Percentiles rank a stretch among this genome's conserved stretches.
Evolutionary conservation across 2,113 vertebrate species (phyloP).

Genomic region (Paramormyrops kingsleyae): DNA sequence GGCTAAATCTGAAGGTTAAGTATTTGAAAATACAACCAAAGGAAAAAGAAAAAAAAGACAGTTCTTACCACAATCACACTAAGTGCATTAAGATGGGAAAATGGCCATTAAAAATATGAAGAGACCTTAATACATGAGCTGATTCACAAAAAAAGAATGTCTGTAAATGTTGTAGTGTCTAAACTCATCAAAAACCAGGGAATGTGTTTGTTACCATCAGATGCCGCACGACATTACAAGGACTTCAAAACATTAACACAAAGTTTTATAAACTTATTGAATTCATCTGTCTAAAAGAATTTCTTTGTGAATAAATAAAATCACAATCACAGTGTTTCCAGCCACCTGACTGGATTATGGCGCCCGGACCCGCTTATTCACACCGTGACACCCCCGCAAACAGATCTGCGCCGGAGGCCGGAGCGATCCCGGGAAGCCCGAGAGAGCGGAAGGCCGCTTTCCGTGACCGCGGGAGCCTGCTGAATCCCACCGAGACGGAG

Average conservation of each 20-base stretch:
- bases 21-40: neutral
- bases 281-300: neutral
- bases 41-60: neutral
- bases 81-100: neutral
- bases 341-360: neutral
- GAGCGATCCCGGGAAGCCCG: neutral
- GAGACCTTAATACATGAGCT: neutral
- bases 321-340: neutral
- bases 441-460: neutral
- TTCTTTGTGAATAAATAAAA: neutral
- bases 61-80: neutral
- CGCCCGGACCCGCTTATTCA: neutral
- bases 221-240: neutral
- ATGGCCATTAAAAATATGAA: neutral
- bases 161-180: neutral
- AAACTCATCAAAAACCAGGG: neutral
- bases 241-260: neutral
- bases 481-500: slow-evolving; percentile 34
- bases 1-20: neutral
- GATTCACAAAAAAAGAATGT: neutral
- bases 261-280: neutral
- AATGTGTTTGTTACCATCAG: neutral
- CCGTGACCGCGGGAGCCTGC: neutral
- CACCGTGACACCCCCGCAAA: neutral
- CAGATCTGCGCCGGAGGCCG: neutral